Percentiles rank a stretch among this genome's conserved stretches.
These are phyloP conservation scores for Drosophila arizonae DNA, from an alignment of 1,140 invertebrate species.

Conservation along the genomic window DNA sequence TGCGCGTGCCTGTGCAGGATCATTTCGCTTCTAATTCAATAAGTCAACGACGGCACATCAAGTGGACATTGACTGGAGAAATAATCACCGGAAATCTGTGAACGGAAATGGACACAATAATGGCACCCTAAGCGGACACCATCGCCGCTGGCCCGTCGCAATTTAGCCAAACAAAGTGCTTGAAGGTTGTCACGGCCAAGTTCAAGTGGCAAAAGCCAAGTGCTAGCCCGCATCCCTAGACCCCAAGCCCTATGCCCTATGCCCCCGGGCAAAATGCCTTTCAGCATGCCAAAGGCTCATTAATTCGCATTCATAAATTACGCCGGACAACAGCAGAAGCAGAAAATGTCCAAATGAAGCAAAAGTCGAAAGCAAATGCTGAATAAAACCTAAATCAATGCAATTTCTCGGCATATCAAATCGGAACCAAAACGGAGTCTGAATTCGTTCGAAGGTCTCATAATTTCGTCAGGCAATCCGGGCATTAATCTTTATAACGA, in stretches of 20 bases:
- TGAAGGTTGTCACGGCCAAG: slow-evolving; percentile 8
- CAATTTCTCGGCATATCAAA: slow-evolving; percentile 30
- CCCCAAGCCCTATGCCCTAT: background rate
- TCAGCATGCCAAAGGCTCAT: slow-evolving; percentile 75
- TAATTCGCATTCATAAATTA: slow-evolving; percentile 77
- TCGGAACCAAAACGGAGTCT: background rate
- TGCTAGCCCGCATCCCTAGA: slow-evolving; percentile 2
- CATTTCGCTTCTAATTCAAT: slow-evolving; percentile 68
- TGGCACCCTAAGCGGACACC: slow-evolving; percentile 67
- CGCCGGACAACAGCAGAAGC: slow-evolving; percentile 12
- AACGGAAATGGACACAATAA: slow-evolving; percentile 75
- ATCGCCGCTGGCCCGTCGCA: slow-evolving; percentile 43
- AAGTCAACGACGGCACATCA: slow-evolving; percentile 39
- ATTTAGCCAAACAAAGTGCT: slow-evolving; percentile 68
- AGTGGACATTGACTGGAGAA: slow-evolving; percentile 51
- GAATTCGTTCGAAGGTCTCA: slow-evolving; percentile 1
- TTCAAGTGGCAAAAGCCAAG: slow-evolving; percentile 25
- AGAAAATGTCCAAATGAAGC: background rate
- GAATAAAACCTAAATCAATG: slow-evolving; percentile 71
- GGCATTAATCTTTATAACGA: slow-evolving; percentile 36
- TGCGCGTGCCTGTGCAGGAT: slow-evolving; percentile 62
- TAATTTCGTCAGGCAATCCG: slow-evolving; percentile 40
- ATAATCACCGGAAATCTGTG: slow-evolving; percentile 78
- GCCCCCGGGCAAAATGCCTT: slow-evolving; percentile 46
- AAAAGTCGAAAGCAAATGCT: background rate